Conservation (phyloP, 2,797 vertebrate species). For the Manis crassicaudata region DNA sequence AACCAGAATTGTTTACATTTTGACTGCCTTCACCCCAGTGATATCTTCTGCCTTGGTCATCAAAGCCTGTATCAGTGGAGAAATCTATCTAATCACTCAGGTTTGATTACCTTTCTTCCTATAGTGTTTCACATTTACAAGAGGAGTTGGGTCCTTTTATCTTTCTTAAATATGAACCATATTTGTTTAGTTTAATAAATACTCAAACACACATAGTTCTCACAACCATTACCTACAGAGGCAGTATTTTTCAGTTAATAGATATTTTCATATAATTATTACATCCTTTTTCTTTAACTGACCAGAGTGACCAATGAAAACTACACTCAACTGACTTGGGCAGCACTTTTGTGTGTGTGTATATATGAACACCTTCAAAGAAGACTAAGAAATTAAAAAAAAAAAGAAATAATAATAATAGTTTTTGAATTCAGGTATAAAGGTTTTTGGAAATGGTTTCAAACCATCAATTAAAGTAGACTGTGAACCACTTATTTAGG, state of each 20-base stretch:
- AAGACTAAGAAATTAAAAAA: not conserved
- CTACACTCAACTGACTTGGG: not conserved
- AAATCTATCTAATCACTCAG: not conserved
- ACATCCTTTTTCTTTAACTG: not conserved
- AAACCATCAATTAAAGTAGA: not conserved
- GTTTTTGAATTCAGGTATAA: not conserved
- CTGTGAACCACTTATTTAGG: not conserved
- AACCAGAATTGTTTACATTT: not conserved
- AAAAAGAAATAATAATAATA: not conserved
- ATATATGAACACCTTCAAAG: not conserved
- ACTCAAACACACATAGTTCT: not conserved
- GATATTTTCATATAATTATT: not conserved
- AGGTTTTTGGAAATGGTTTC: not conserved
- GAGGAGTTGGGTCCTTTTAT: not conserved
- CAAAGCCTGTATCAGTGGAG: not conserved
- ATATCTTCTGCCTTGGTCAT: not conserved
- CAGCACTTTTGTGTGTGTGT: not conserved
- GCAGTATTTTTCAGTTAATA: not conserved
- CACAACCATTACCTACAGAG: not conserved
- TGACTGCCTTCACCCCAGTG: not conserved
- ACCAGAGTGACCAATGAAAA: not conserved
- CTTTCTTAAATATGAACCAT: not conserved
- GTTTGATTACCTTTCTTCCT: not conserved
- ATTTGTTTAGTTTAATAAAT: constrained; percentile 1
- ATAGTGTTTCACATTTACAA: constrained; percentile 1